Percentiles rank a stretch among this genome's conserved stretches.
Conservation (phyloP, 2,113 vertebrate species). For the Thryonomys swinderianus region DNA sequence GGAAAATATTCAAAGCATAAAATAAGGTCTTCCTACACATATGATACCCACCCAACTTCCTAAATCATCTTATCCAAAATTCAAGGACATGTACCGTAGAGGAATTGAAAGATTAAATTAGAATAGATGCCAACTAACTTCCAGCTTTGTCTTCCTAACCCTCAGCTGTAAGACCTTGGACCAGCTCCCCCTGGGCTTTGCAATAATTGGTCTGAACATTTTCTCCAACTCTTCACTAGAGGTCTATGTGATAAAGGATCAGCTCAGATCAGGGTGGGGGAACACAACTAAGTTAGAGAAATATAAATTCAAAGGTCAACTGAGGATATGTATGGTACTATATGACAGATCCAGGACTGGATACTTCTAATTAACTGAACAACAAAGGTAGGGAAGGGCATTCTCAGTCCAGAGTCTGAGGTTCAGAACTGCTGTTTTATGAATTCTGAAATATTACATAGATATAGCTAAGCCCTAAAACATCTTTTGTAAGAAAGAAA, state of each 20-base stretch:
- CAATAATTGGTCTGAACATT: background rate
- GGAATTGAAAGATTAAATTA: background rate
- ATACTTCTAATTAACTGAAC: slow-evolving; percentile 43
- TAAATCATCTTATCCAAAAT: slow-evolving; percentile 26
- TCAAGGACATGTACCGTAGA: background rate
- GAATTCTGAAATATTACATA: slow-evolving; percentile 46
- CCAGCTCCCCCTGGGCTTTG: background rate
- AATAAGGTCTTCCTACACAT: slow-evolving; percentile 21
- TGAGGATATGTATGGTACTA: slow-evolving; percentile 32
- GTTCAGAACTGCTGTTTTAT: slow-evolving; percentile 17
- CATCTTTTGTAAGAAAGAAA: slow-evolving; percentile 40
- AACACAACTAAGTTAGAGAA: slow-evolving; percentile 21
- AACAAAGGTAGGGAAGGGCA: background rate
- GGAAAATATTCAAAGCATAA: slow-evolving; percentile 32
- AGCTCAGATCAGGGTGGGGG: background rate
- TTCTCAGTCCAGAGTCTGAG: background rate
- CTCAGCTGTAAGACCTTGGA: background rate
- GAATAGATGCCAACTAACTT: background rate
- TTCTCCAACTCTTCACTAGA: slow-evolving; percentile 25
- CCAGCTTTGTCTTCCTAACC: background rate
- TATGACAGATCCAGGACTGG: background rate
- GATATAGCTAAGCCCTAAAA: slow-evolving; percentile 37
- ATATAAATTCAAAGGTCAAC: slow-evolving; percentile 41
- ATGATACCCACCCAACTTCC: background rate
- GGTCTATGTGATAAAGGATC: background rate